Conservation (phyloP, 2,113 vertebrate species). For the Callorhinus ursinus region DNA sequence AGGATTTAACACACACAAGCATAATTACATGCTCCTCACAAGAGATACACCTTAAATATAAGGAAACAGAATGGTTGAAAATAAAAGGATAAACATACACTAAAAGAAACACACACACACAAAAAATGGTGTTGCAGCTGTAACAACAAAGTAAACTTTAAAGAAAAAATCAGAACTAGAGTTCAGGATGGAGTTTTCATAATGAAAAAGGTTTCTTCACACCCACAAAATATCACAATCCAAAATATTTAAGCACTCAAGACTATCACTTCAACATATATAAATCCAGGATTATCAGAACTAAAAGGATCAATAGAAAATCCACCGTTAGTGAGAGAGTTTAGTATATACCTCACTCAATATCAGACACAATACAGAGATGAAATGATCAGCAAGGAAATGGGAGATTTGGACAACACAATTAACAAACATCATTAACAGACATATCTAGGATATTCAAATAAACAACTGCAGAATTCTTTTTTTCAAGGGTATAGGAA, state of each 20-base stretch:
- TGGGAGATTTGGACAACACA: background rate
- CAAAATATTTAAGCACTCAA: background rate
- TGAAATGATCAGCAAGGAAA: background rate
- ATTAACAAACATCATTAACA: background rate
- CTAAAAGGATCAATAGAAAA: slow-evolving; percentile 5
- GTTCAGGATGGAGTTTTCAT: background rate
- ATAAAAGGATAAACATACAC: background rate
- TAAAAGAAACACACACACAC: background rate
- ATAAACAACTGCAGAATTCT: background rate
- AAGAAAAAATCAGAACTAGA: background rate
- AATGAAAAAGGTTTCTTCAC: background rate
- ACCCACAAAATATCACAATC: background rate
- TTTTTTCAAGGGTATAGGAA: background rate
- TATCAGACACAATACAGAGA: background rate
- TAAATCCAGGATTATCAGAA: background rate
- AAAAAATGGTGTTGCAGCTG: background rate
- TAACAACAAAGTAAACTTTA: background rate
- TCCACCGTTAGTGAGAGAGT: background rate
- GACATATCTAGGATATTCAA: background rate
- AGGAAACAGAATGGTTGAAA: background rate
- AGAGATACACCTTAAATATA: background rate
- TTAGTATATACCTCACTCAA: background rate
- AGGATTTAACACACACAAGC: background rate
- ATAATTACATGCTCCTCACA: background rate
- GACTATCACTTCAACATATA: background rate